phyloP scores from a whole-genome alignment of 2,797 vertebrate species.

The Discoglossus pictus region DNA sequence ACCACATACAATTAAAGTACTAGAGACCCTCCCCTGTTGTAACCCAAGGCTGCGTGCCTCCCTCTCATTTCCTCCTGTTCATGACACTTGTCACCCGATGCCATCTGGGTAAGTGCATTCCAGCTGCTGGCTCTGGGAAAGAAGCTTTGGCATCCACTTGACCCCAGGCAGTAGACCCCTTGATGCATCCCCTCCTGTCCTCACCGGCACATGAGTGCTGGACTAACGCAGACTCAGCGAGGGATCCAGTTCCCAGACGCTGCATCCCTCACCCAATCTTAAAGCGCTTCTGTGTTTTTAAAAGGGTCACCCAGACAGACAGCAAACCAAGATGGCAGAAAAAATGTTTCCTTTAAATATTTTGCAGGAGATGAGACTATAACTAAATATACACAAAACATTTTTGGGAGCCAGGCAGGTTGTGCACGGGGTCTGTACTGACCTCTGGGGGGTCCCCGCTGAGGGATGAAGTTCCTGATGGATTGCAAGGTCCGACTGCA shows the following conservation, averaged over 20 bases:
- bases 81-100: conserved; percentile 4
- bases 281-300: background rate
- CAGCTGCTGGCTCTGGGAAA: conserved; percentile 9
- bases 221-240: conserved; percentile 32
- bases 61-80: background rate
- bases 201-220: conserved; percentile 31
- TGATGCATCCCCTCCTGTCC: conserved; percentile 15
- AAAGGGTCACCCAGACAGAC: no score
- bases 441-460: conserved; percentile 63
- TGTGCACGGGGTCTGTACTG: conserved; percentile 63
- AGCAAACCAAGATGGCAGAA: no score
- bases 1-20: conserved; percentile 20
- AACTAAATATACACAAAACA: no score
- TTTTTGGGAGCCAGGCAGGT: no score
- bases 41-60: background rate
- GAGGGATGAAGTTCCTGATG: conserved; percentile 75
- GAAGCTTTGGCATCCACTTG: conserved; percentile 7
- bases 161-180: background rate
- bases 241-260: conserved; percentile 2
- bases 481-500: conserved; percentile 86
- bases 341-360: no score
- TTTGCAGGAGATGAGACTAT: no score
- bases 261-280: background rate
- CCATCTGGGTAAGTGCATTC: background rate
- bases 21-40: background rate